A percentile compares a stretch with the other conserved stretches of the same genome.
These are phyloP conservation scores for Euthynnus affinis DNA, from an alignment of 2,797 vertebrate genomes.

Conservation along the genomic window DNA sequence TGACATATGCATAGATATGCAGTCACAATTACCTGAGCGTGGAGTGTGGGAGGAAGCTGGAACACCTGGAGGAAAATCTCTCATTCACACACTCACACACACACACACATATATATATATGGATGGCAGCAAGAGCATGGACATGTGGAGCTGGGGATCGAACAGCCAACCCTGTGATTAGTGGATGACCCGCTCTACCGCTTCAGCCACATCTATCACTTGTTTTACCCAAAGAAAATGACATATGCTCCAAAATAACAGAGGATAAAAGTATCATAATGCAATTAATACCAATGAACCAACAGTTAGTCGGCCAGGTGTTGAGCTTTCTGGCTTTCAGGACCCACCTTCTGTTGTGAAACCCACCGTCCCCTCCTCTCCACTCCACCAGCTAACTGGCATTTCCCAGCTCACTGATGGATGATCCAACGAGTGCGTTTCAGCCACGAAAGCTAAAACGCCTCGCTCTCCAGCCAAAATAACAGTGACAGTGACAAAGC, in stretches of 20 bases:
- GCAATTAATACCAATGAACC: not conserved
- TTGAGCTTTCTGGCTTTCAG: conserved; percentile 25
- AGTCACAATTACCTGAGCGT: not conserved
- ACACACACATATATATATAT: too few relatives aligned
- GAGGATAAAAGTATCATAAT: not conserved
- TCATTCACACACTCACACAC: too few relatives aligned
- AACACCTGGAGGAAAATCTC: not conserved
- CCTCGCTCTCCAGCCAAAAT: conserved; percentile 26
- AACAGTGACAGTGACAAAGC: conserved; percentile 45
- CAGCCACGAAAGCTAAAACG: conserved; percentile 43
- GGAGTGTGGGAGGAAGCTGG: not conserved
- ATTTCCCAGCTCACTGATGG: conserved; percentile 50
- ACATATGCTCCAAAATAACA: not conserved
- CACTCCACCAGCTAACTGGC: conserved; percentile 23
- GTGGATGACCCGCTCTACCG: too few relatives aligned
- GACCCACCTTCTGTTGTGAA: not conserved
- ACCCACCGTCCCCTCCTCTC: not conserved
- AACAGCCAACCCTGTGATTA: too few relatives aligned
- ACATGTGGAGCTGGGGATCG: too few relatives aligned
- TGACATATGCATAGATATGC: not conserved
- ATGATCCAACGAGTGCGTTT: conserved; percentile 45
- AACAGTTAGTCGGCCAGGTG: not conserved
- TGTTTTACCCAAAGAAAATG: not conserved
- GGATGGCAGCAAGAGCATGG: too few relatives aligned
- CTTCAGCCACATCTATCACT: not conserved